These are phyloP conservation scores for Hemiprocne comata DNA, from an alignment of 2,113 vertebrate genomes.

Conservation along the genomic window DNA sequence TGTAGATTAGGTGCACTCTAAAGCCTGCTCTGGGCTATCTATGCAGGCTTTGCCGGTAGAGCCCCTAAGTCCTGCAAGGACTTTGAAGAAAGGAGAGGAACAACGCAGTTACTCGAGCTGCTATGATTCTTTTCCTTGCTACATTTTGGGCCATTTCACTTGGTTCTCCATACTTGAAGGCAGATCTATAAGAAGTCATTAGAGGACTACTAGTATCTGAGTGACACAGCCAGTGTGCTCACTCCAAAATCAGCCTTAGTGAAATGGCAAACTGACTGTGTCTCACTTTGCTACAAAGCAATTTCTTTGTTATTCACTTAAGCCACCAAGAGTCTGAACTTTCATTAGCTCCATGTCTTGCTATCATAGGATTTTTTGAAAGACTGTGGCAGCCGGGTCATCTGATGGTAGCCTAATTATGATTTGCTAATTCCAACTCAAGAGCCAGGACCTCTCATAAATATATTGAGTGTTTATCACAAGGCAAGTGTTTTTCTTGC, in stretches of 20 bases:
- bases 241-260: not conserved
- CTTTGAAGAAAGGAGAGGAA: not conserved
- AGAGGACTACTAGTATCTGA: not conserved
- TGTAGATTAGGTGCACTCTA: not conserved
- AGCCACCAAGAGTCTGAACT: not conserved
- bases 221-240: not conserved
- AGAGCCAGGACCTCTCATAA: not conserved
- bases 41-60: not conserved
- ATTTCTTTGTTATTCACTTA: not conserved
- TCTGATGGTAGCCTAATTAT: not conserved
- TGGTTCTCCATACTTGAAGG: not conserved
- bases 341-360: not conserved
- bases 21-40: not conserved
- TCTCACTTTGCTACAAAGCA: not conserved
- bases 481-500: not conserved
- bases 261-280: not conserved
- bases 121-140: not conserved
- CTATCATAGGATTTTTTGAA: not conserved
- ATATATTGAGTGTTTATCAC: not conserved
- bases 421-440: not conserved
- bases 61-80: not conserved
- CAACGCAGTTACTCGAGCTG: not conserved
- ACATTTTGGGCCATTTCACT: not conserved
- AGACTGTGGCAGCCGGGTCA: not conserved
- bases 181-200: not conserved